phyloP scores from a whole-genome alignment of 2,113 vertebrate genomes.

The Cryptotis parvus region DNA sequence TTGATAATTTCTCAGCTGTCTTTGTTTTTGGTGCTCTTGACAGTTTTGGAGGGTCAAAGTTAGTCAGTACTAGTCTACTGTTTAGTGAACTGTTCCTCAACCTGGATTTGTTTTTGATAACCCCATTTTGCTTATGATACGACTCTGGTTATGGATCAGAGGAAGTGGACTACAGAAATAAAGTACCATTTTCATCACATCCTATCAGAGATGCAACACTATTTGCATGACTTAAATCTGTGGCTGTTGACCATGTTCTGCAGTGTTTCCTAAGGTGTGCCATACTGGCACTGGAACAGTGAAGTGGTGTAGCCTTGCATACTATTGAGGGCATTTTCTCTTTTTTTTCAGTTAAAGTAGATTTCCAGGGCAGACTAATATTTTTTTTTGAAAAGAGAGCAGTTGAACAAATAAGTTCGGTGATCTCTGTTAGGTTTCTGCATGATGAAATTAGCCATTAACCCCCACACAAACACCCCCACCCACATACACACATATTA shows the following conservation, averaged over 20 bases:
- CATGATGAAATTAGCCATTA: neutral
- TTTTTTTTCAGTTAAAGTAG: no score
- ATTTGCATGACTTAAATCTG: neutral
- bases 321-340: no score
- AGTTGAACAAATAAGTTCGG: no score
- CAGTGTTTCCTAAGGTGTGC: no score
- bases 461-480: neutral
- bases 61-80: neutral
- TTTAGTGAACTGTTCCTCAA: neutral
- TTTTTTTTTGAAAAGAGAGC: no score
- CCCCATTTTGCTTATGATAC: neutral
- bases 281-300: no score
- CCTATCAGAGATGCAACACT: neutral
- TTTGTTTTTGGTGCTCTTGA: neutral
- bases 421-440: neutral
- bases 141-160: slow-evolving; percentile 10
- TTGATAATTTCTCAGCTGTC: neutral
- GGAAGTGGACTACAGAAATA: neutral
- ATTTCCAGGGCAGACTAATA: no score
- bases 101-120: neutral
- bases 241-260: neutral
- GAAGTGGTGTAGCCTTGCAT: no score
- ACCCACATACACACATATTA: neutral
- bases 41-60: neutral
- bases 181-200: neutral